phyloP scores from a whole-genome alignment of 1,140 invertebrate species.

The Rhagoletis pomonella region DNA sequence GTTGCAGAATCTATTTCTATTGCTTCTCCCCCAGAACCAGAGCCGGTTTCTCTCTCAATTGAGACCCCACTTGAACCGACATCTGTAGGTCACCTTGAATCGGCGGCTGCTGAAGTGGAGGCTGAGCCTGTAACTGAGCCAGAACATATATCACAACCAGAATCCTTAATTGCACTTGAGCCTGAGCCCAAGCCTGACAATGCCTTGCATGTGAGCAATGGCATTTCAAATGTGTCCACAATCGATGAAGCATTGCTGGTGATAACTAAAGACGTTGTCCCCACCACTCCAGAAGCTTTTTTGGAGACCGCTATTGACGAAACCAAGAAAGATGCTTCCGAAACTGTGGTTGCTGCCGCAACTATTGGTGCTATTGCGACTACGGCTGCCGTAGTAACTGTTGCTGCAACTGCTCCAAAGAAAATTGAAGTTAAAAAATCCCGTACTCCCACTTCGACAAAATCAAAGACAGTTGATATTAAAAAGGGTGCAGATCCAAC shows the following conservation, averaged over 20 bases:
- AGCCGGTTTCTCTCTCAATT: background rate
- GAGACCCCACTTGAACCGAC: conserved; percentile 24
- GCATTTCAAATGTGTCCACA: conserved; percentile 55
- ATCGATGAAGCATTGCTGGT: conserved; percentile 9
- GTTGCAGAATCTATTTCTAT: background rate
- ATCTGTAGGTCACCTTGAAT: background rate
- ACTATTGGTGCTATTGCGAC: conserved; percentile 57
- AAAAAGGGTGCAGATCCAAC: conserved; percentile 44
- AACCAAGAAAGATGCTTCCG: background rate
- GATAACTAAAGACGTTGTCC: background rate
- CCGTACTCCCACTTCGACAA: conserved; percentile 41
- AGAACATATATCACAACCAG: conserved; percentile 29
- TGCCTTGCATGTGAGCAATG: background rate
- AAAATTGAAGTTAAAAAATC: conserved; percentile 56
- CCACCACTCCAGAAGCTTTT: background rate
- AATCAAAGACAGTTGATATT: conserved; percentile 46
- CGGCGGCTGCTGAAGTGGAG: background rate
- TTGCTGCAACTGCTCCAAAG: conserved; percentile 51
- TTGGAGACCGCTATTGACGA: background rate
- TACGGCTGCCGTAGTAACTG: conserved; percentile 55
- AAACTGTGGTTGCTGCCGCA: conserved; percentile 47
- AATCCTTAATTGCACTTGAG: background rate
- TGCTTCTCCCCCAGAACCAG: conserved; percentile 23
- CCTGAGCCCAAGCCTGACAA: conserved; percentile 40
- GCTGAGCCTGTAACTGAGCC: conserved; percentile 31